Conservation (phyloP, 92 coral and sea anemone genomes). For the Nematostella vectensis region DNA sequence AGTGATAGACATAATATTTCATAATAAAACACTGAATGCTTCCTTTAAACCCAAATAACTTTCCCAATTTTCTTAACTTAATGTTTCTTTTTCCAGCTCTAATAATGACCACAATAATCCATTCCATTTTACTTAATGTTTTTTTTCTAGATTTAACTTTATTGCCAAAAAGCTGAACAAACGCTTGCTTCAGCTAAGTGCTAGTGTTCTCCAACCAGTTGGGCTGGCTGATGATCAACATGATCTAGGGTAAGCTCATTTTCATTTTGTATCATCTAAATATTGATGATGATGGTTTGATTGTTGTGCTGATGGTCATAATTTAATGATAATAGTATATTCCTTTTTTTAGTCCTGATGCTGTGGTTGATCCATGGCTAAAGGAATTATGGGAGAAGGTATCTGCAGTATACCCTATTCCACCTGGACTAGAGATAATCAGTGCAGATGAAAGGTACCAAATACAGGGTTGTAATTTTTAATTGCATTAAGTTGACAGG, state of each 20-base stretch:
- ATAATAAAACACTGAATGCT: too few relatives aligned
- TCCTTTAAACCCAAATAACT: too few relatives aligned
- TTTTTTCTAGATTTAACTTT: conserved; percentile 64
- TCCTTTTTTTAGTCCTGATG: conserved; percentile 77
- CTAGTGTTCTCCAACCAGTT: conserved; percentile 36
- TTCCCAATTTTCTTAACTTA: too few relatives aligned
- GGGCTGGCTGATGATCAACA: conserved; percentile 98
- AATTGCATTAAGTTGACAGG: too few relatives aligned
- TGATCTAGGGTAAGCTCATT: conserved; percentile 88
- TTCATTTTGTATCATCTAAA: background rate
- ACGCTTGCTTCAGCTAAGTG: conserved; percentile 75
- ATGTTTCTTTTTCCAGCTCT: too few relatives aligned
- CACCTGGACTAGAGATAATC: conserved; percentile 70
- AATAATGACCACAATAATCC: too few relatives aligned
- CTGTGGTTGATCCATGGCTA: conserved; percentile 94
- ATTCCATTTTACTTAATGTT: background rate
- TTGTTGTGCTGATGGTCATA: too few relatives aligned
- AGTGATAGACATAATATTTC: too few relatives aligned
- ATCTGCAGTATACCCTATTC: conserved; percentile 61
- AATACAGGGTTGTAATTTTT: too few relatives aligned
- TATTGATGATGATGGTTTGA: background rate
- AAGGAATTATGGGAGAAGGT: conserved; percentile 71
- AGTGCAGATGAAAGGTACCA: conserved; percentile 55
- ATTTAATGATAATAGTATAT: too few relatives aligned
- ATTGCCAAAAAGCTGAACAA: conserved; percentile 88